Percentiles rank a stretch among this genome's conserved stretches.
Conservation (phyloP, 2,113 vertebrate genomes). For the Boulengeromyrus knoepffleri region DNA sequence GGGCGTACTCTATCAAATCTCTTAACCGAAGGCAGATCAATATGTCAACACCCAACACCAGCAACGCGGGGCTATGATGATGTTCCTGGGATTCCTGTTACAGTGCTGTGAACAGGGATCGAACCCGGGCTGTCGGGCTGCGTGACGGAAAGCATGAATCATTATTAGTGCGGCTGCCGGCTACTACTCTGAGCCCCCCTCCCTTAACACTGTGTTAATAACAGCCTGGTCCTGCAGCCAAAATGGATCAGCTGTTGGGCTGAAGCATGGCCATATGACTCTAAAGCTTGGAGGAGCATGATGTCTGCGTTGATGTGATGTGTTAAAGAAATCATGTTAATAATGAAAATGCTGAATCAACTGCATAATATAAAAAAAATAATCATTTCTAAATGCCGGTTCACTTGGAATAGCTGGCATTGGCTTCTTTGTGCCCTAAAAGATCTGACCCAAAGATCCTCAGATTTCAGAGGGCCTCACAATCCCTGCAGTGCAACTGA, state of each 20-base stretch:
- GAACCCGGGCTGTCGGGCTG: slow-evolving; percentile 66
- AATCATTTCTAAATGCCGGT: not conserved
- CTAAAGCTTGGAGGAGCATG: not conserved
- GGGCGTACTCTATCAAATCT: slow-evolving; percentile 63
- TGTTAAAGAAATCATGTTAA: not conserved
- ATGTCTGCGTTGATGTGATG: not conserved
- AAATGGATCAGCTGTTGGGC: not conserved
- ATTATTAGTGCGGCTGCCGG: slow-evolving; percentile 60
- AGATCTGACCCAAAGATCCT: not conserved
- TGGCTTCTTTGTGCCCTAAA: not conserved
- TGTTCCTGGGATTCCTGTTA: slow-evolving; percentile 66
- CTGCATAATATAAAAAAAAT: not conserved
- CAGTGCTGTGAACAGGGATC: slow-evolving; percentile 67
- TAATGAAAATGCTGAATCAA: not conserved
- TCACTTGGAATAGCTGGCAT: not conserved
- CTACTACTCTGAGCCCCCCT: slow-evolving; percentile 28
- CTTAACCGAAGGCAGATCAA: slow-evolving; percentile 59
- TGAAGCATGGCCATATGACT: not conserved
- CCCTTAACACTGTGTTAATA: slow-evolving; percentile 12
- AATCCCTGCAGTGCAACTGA: not conserved
- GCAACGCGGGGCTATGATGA: slow-evolving; percentile 69
- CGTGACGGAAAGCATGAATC: slow-evolving; percentile 71
- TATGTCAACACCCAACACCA: slow-evolving; percentile 57
- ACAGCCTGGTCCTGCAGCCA: slow-evolving; percentile 4
- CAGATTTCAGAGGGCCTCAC: not conserved